Percentiles rank a stretch among this genome's conserved stretches.
phyloP scores from a whole-genome alignment of 2,797 vertebrate species.

The Gymnoscopelus braueri region DNA sequence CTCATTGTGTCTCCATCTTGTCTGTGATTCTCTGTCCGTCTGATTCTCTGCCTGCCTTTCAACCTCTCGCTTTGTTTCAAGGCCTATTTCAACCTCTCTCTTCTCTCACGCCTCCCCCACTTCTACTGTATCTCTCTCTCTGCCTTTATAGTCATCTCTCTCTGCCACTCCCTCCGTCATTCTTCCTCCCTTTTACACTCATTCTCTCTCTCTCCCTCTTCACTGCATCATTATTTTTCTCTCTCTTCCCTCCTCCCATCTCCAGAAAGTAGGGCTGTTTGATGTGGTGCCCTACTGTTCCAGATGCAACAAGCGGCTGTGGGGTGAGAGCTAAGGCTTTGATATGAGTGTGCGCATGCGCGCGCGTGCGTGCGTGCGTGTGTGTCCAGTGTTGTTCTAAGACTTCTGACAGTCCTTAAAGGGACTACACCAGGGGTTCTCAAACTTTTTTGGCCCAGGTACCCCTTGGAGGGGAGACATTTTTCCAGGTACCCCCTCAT shows the following conservation, averaged over 20 bases:
- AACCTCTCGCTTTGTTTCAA: neutral
- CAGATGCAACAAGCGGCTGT: constrained; percentile 32
- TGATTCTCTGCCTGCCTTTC: neutral
- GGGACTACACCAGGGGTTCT: too few relatives aligned
- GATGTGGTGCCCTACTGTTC: constrained; percentile 18
- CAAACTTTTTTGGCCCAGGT: too few relatives aligned
- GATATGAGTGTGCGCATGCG: constrained; percentile 12
- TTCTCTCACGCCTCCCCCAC: constrained; percentile 2
- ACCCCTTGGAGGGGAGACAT: too few relatives aligned
- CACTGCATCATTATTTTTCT: neutral
- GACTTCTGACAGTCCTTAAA: too few relatives aligned
- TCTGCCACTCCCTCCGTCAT: too few relatives aligned
- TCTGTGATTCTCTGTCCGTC: too few relatives aligned
- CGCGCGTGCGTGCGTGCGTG: too few relatives aligned
- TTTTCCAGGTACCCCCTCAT: too few relatives aligned
- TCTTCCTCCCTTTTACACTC: neutral
- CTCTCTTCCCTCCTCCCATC: neutral
- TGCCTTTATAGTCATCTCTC: neutral
- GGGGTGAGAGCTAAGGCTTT: constrained; percentile 30
- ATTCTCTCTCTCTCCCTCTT: neutral
- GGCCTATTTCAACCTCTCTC: neutral
- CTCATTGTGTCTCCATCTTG: too few relatives aligned
- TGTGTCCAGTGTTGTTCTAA: too few relatives aligned
- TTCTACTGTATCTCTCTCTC: neutral
- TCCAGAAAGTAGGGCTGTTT: constrained; percentile 1